These are phyloP conservation scores for Clinocottus analis DNA, from an alignment of 2,113 vertebrate genomes.

Conservation along the genomic window DNA sequence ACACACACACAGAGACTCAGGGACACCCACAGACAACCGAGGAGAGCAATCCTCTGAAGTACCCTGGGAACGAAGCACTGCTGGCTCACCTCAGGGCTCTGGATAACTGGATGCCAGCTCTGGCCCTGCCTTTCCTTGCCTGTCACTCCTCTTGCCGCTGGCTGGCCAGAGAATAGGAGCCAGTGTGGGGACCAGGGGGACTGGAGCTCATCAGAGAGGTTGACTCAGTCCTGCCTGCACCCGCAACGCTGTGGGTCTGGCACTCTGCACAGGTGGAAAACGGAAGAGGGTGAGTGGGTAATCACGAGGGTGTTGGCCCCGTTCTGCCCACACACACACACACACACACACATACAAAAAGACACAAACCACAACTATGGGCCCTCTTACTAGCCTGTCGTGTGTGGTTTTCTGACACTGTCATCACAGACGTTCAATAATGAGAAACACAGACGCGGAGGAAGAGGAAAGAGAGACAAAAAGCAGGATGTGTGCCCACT, in stretches of 20 bases:
- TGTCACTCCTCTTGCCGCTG: slow-evolving; percentile 59
- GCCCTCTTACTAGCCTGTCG: slow-evolving; percentile 74
- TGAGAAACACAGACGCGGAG: slow-evolving; percentile 70
- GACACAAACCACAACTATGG: slow-evolving; percentile 70
- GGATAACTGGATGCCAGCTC: slow-evolving; percentile 49
- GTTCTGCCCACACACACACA: slow-evolving; percentile 56
- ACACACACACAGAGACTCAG: slow-evolving; percentile 42
- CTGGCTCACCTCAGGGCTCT: slow-evolving; percentile 35
- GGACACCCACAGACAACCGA: slow-evolving; percentile 53
- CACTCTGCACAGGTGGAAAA: slow-evolving; percentile 80
- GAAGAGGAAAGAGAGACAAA: slow-evolving; percentile 49
- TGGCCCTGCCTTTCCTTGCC: slow-evolving; percentile 41
- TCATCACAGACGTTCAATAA: slow-evolving; percentile 72
- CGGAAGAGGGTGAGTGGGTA: slow-evolving; percentile 76
- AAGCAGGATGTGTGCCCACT: slow-evolving; percentile 40
- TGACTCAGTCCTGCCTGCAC: slow-evolving; percentile 72
- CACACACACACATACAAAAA: slow-evolving; percentile 24
- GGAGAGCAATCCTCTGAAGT: slow-evolving; percentile 29
- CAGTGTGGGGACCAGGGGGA: slow-evolving; percentile 60
- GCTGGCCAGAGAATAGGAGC: slow-evolving; percentile 56
- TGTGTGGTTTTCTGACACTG: slow-evolving; percentile 72
- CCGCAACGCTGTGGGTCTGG: slow-evolving; percentile 73
- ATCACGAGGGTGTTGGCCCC: slow-evolving; percentile 77
- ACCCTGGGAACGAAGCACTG: slow-evolving; percentile 47
- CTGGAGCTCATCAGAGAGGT: slow-evolving; percentile 72